A percentile compares a stretch with the other conserved stretches of the same genome.
phyloP scores from a whole-genome alignment of 2,797 vertebrate genomes.

The Hyperoplus immaculatus region DNA sequence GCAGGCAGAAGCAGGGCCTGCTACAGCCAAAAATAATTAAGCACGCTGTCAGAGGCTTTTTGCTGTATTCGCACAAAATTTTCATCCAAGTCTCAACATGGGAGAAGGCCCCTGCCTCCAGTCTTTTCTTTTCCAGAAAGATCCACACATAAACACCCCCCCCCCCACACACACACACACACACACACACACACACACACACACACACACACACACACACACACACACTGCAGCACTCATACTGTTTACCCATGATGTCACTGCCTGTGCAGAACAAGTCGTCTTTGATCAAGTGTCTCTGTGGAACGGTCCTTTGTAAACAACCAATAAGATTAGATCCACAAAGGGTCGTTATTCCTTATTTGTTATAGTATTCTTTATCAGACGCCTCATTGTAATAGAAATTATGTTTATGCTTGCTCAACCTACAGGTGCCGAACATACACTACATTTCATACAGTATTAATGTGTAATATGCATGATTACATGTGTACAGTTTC shows the following conservation, averaged over 20 bases:
- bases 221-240: conserved; percentile 56
- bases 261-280: conserved; percentile 57
- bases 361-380: conserved; percentile 47
- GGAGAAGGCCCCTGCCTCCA: conserved; percentile 83
- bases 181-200: conserved; percentile 21
- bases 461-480: conserved; percentile 20
- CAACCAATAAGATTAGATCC: conserved; percentile 62
- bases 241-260: conserved; percentile 74
- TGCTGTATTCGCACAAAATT: conserved; percentile 85
- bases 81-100: conserved; percentile 85
- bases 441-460: conserved; percentile 6
- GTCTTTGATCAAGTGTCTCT: conserved; percentile 75
- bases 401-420: conserved; percentile 23
- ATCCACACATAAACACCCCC: conserved; percentile 11
- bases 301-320: conserved; percentile 65
- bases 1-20: conserved; percentile 76
- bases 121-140: conserved; percentile 60
- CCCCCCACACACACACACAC: conserved; percentile 23
- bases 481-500: conserved; percentile 14
- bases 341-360: conserved; percentile 40
- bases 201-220: conserved; percentile 19
- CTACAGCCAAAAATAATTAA: conserved; percentile 87
- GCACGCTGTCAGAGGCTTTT: conserved; percentile 84
- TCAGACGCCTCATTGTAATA: conserved; percentile 24
- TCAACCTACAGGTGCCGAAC: conserved; percentile 11